Percentiles rank a stretch among this genome's conserved stretches.
phyloP scores from a whole-genome alignment of 2,797 vertebrate genomes.

The Manis crassicaudata region DNA sequence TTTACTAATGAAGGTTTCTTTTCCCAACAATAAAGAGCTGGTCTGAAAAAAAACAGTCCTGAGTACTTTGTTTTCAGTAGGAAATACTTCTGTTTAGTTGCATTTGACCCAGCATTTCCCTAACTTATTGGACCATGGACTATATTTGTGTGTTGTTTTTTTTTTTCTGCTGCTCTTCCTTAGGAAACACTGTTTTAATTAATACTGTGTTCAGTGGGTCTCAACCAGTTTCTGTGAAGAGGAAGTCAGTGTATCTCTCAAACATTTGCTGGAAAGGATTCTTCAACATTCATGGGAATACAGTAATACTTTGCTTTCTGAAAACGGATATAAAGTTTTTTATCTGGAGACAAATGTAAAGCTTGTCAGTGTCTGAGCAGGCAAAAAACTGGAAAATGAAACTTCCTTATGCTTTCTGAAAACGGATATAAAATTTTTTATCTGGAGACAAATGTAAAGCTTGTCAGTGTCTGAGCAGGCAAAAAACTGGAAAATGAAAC shows the following conservation, averaged over 20 bases:
- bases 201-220: not conserved
- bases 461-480: not conserved
- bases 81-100: not conserved
- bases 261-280: not conserved
- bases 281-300: not conserved
- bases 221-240: conserved; percentile 12
- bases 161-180: not conserved
- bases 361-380: too few species aligned
- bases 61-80: not conserved
- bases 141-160: not conserved
- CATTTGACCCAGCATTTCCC: not conserved
- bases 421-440: conserved; percentile 35
- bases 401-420: too few species aligned
- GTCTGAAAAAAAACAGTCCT: conserved; percentile 14
- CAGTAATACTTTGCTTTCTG: not conserved
- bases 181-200: not conserved
- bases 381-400: too few species aligned
- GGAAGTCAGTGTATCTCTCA: not conserved
- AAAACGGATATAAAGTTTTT: too few species aligned
- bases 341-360: too few species aligned
- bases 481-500: not conserved
- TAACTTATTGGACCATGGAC: not conserved
- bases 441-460: conserved; percentile 17
- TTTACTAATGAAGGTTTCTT: not conserved
- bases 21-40: not conserved